Evolutionary conservation across 1,140 invertebrate species (phyloP), one percentile per base, ranked within the genome.

Genomic region (Nasonia giraulti): DNA sequence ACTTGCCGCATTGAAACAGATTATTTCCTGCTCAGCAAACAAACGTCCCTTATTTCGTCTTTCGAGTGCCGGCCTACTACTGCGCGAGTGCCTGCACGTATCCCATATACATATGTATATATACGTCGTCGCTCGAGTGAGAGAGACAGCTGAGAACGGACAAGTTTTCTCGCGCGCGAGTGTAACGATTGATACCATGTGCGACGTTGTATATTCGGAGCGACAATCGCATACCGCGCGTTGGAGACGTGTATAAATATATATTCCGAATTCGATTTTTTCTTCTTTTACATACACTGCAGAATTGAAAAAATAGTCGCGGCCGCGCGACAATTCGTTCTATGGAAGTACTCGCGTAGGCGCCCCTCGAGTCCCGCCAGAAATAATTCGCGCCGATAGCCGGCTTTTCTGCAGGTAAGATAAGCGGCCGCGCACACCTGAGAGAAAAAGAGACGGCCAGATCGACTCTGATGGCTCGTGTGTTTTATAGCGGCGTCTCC

Each of bases 11-110:
- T 81, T 80, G 50, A 76, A 88, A 90, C 87, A 90, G 90, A 91
- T 91, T 90, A 89, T 88, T 91, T 91, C 90, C 89, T 90, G 87
- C 87, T 90, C 87, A 89, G 86, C 85, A 86, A 79, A 85, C 86
- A 87, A 88, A 89, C 83, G 31, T 82, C 80, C 75, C 55, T 62
- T 62, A 62, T 62, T 62, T 62, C 55, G 55, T 17, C 55, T 20
- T n/a, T 62, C 55, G 55, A 62, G 55, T 62, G 55, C 17, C 55
- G 55, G 20, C 55, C 4, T 17, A 7, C 55, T 50, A 14, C 47
- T 50, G 50, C 5, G 50, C 50, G 12, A 55, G 12, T 17, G 12
- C 12, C 14, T 17, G 50, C 50, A 17, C 55, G 55, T 62, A 62
- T 40, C 37, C 37, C 3, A n/a, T 55, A 55, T 55, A 20, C 12